phyloP scores from a whole-genome alignment of 2,113 vertebrate species.

The Lophius piscatorius region DNA sequence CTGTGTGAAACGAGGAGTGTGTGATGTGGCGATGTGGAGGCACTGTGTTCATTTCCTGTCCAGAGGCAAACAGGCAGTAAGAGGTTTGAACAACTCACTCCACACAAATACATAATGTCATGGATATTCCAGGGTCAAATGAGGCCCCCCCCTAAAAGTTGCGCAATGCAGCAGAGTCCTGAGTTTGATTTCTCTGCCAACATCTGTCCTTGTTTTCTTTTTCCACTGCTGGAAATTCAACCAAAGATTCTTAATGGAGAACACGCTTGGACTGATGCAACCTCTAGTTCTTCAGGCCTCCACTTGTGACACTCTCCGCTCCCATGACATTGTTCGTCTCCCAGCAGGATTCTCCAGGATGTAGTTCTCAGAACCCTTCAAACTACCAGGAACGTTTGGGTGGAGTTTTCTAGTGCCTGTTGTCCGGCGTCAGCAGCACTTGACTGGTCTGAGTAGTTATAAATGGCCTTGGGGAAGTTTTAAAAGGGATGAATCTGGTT shows the following conservation, averaged over 20 bases:
- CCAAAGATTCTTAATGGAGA: background rate
- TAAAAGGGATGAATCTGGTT: too few relatives aligned
- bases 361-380: slow-evolving; percentile 15
- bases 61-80: background rate
- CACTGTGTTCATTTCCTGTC: slow-evolving; percentile 44
- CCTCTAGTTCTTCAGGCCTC: background rate
- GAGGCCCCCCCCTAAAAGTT: background rate
- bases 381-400: slow-evolving; percentile 26
- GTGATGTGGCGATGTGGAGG: slow-evolving; percentile 24
- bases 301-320: too few relatives aligned
- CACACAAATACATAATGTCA: background rate
- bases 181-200: background rate
- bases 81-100: background rate
- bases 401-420: slow-evolving; percentile 36
- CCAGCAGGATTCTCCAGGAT: slow-evolving; percentile 13
- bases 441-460: slow-evolving; percentile 1
- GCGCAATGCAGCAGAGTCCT: background rate
- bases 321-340: too few relatives aligned
- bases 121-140: background rate
- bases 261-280: background rate
- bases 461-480: background rate
- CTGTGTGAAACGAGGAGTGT: background rate
- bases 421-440: background rate
- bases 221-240: background rate
- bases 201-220: background rate